Percentiles rank a stretch among this genome's conserved stretches.
Evolutionary conservation across 2,888 invertebrate species (phyloP).

Genomic region (Drosophila neoperkinsi): DNA sequence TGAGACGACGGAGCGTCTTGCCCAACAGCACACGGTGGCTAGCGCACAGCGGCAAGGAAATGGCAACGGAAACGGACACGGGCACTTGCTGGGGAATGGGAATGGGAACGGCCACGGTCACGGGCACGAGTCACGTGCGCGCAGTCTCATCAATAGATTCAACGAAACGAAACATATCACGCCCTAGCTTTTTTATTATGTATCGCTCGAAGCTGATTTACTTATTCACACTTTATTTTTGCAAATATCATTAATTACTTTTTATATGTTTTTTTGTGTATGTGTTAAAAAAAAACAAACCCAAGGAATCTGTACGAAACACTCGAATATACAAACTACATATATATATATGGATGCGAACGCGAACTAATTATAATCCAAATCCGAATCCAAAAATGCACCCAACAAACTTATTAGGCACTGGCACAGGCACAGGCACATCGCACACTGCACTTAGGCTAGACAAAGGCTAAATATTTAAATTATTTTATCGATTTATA

Average conservation of each 20-base stretch:
- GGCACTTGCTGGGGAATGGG: constrained; percentile 18
- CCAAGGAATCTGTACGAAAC: constrained; percentile 53
- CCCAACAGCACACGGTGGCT: constrained; percentile 82
- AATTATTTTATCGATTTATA: constrained; percentile 75
- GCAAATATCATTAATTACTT: constrained; percentile 31
- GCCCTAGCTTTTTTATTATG: constrained; percentile 64
- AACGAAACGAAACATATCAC: constrained; percentile 78
- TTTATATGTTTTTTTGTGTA: constrained; percentile 37
- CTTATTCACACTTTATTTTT: constrained; percentile 44
- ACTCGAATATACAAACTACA: constrained; percentile 61
- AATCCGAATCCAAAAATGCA: constrained; percentile 55
- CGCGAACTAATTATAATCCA: constrained; percentile 51
- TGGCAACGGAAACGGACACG: constrained; percentile 12
- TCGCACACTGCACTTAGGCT: constrained; percentile 72
- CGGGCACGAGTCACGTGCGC: constrained; percentile 63
- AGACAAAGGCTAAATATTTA: constrained; percentile 76
- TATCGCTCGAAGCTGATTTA: constrained; percentile 46
- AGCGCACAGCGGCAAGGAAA: constrained; percentile 60
- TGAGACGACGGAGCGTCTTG: constrained; percentile 85
- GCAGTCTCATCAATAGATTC: constrained; percentile 72
- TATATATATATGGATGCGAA: constrained; percentile 29
- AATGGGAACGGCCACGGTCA: constrained; percentile 28
- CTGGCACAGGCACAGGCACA: constrained; percentile 36
- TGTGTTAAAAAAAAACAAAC: constrained; percentile 39
- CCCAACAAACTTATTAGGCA: constrained; percentile 35